phyloP scores from a whole-genome alignment of 2,797 vertebrate species.

The Parauchenoglanis punctatus region DNA sequence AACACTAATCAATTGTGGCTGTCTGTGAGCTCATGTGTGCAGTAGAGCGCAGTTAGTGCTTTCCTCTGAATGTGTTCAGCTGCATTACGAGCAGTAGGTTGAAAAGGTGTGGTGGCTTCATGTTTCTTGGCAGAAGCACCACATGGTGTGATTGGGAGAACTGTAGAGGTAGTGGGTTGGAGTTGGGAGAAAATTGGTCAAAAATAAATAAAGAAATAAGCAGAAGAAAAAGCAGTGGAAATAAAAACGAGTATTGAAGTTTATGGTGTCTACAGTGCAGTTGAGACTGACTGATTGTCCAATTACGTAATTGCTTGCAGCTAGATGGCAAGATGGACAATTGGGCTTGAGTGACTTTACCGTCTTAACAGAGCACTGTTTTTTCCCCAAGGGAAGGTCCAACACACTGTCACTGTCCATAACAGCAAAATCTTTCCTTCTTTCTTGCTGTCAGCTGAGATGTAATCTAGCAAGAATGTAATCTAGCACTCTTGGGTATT shows the following conservation, averaged over 20 bases:
- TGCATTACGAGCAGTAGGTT: background rate
- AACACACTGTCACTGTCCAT: conserved; percentile 44
- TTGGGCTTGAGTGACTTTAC: conserved; percentile 55
- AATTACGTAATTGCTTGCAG: conserved; percentile 58
- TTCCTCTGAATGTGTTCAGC: background rate
- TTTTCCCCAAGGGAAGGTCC: conserved; percentile 39
- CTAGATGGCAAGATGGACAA: conserved; percentile 54
- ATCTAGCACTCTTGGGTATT: conserved; percentile 21
- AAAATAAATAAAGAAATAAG: background rate
- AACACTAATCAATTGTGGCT: conserved; percentile 1
- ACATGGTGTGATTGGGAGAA: background rate
- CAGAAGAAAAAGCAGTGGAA: conserved; percentile 38
- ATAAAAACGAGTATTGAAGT: background rate
- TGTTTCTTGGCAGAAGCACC: background rate
- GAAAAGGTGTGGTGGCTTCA: background rate
- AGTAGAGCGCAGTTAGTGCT: background rate
- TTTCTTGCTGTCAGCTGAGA: conserved; percentile 32
- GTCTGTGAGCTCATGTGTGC: background rate
- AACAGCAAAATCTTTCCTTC: conserved; percentile 39
- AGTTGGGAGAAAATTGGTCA: background rate
- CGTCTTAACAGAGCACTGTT: conserved; percentile 42
- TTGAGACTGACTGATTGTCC: conserved; percentile 56
- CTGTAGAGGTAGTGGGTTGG: background rate
- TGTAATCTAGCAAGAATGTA: conserved; percentile 40
- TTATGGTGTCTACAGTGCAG: conserved; percentile 43